Evolutionary conservation across 2,888 invertebrate genomes (phyloP).

Genomic region (Drosophila prostipennis): DNA sequence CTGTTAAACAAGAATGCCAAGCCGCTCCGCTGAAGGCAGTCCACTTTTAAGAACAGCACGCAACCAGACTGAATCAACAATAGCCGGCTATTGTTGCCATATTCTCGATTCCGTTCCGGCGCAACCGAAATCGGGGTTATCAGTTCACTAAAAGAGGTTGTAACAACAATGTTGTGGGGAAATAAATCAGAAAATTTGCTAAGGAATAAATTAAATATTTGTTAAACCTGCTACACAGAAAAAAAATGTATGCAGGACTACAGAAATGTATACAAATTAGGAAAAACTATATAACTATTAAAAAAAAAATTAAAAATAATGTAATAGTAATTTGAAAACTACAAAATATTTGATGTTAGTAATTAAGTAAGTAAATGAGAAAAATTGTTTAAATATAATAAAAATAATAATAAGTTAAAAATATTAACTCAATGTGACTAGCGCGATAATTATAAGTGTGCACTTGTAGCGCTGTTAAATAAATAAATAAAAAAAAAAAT

Average conservation of each 20-base stretch:
- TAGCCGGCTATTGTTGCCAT: constrained; percentile 43
- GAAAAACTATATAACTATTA: too few species aligned
- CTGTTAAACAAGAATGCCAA: constrained; percentile 69
- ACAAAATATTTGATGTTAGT: too few species aligned
- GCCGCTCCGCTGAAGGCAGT: constrained; percentile 67
- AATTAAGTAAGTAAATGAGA: too few species aligned
- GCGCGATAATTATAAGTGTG: too few species aligned
- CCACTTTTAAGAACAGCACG: constrained; percentile 67
- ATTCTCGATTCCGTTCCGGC: constrained; percentile 11
- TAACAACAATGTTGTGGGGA: neutral
- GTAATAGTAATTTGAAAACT: too few species aligned
- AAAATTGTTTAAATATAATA: too few species aligned
- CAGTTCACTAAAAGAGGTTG: constrained; percentile 17
- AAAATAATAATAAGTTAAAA: too few species aligned
- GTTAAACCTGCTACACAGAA: neutral
- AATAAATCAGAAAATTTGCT: neutral
- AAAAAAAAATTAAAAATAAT: too few species aligned
- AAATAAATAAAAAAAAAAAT: too few species aligned
- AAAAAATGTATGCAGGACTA: neutral
- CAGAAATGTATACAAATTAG: too few species aligned
- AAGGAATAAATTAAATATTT: neutral
- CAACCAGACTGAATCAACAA: constrained; percentile 53
- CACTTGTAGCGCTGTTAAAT: too few species aligned
- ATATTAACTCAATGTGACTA: too few species aligned
- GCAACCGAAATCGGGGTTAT: constrained; percentile 27